phyloP scores from a whole-genome alignment of 2,797 vertebrate species.

The Phoebastria nigripes region DNA sequence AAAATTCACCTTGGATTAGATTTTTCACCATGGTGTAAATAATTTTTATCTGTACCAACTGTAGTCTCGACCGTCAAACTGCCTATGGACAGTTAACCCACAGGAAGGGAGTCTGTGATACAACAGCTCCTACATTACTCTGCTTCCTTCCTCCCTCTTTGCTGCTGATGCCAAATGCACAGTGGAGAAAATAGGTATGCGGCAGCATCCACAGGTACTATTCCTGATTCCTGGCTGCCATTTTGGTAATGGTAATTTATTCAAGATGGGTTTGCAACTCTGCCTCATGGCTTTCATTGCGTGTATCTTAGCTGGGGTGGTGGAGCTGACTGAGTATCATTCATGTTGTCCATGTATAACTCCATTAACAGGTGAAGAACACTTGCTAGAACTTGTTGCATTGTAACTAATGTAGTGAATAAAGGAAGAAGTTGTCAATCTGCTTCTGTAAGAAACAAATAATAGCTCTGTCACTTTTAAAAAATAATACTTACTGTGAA shows the following conservation, averaged over 20 bases:
- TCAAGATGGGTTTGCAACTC: background rate
- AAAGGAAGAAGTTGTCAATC: background rate
- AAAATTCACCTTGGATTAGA: background rate
- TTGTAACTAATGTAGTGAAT: background rate
- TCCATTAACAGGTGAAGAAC: background rate
- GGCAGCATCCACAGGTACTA: background rate
- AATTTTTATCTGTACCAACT: background rate
- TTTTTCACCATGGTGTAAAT: background rate
- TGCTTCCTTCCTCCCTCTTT: slow-evolving; percentile 22
- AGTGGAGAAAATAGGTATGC: background rate
- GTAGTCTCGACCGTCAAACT: background rate
- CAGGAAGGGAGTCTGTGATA: background rate
- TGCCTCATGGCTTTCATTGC: accelerated
- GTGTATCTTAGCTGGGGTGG: background rate
- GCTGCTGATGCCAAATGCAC: background rate
- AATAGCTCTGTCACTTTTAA: background rate
- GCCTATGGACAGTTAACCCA: background rate
- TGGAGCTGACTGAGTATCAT: background rate
- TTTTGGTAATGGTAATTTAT: background rate
- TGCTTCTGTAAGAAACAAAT: background rate
- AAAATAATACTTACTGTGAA: background rate
- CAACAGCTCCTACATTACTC: background rate
- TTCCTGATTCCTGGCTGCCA: background rate
- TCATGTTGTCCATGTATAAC: background rate
- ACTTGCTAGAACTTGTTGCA: background rate